Percentiles rank a stretch among this genome's conserved stretches.
Evolutionary conservation across 37 sponge, comb jelly and placozoan species (phyloP).

Genomic region (Aplysina aerophoba): DNA sequence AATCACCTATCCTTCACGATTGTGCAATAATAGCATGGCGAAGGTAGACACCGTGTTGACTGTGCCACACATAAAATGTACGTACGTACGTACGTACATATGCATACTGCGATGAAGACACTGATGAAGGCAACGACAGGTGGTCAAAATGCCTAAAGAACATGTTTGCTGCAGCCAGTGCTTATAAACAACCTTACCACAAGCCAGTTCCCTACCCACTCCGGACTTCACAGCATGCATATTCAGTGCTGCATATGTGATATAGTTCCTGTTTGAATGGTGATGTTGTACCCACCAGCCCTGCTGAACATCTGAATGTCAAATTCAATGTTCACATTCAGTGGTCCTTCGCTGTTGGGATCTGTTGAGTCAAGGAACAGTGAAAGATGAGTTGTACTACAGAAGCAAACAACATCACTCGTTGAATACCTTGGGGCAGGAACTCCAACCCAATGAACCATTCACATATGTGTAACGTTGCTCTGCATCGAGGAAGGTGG

Average conservation of each 20-base stretch:
- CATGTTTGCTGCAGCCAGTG: too few relatives aligned
- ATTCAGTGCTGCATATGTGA: too few relatives aligned
- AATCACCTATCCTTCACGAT: not conserved
- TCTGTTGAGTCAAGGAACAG: not conserved
- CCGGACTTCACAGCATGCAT: too few relatives aligned
- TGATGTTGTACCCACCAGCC: slow-evolving; percentile 58
- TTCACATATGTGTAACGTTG: slow-evolving; percentile 4
- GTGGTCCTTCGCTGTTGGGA: slow-evolving; percentile 21
- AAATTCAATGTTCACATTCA: slow-evolving; percentile 68
- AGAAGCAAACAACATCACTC: not conserved
- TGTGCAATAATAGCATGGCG: not conserved
- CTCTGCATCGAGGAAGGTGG: not conserved
- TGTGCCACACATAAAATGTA: not conserved
- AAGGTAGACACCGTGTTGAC: not conserved
- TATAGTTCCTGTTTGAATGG: too few relatives aligned
- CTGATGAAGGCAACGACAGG: too few relatives aligned
- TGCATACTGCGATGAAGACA: too few relatives aligned
- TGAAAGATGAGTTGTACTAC: not conserved
- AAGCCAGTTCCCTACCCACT: too few relatives aligned
- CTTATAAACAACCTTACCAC: too few relatives aligned
- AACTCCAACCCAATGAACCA: slow-evolving; percentile 93
- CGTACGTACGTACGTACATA: slow-evolving; percentile 3
- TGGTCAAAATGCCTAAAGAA: too few relatives aligned
- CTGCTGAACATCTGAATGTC: slow-evolving; percentile 84
- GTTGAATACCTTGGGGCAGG: not conserved